A percentile compares a stretch with the other conserved stretches of the same genome.
Conservation (phyloP, 2,888 invertebrate species). For the Dryadula phaetusa region DNA sequence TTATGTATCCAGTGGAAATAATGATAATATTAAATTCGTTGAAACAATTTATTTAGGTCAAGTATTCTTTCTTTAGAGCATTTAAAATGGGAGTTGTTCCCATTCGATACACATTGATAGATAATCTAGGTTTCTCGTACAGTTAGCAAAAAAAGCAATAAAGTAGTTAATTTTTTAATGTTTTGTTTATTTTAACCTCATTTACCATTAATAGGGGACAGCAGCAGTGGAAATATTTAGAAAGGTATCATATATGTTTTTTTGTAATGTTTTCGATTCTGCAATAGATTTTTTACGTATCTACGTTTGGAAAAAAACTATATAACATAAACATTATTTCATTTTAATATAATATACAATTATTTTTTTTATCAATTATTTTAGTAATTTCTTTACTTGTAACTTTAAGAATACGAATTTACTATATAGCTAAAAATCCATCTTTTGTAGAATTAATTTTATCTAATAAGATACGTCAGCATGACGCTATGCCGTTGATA, state of each 20-base stretch:
- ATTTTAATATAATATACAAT: no score
- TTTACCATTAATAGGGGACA: background rate
- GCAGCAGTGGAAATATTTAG: background rate
- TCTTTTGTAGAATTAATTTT: background rate
- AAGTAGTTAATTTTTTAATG: background rate
- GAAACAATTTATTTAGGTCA: conserved; percentile 52
- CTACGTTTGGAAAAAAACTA: no score
- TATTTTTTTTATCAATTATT: background rate
- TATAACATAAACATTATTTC: no score
- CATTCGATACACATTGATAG: conserved; percentile 48
- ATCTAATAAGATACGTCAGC: background rate
- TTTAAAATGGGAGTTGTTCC: conserved; percentile 51
- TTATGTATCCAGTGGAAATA: conserved; percentile 42
- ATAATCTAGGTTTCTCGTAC: conserved; percentile 43
- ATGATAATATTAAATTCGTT: conserved; percentile 33
- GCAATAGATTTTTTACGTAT: no score
- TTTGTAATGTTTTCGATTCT: no score
- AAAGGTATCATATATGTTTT: no score
- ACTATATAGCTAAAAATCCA: background rate
- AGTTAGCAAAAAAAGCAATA: conserved; percentile 34
- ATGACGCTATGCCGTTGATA: conserved; percentile 32
- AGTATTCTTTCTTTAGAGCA: conserved; percentile 51
- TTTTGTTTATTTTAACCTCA: conserved; percentile 26
- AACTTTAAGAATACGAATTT: no score
- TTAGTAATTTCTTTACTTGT: background rate